These are phyloP conservation scores for Eolophus roseicapilla DNA, from an alignment of 2,113 vertebrate species.

Conservation along the genomic window DNA sequence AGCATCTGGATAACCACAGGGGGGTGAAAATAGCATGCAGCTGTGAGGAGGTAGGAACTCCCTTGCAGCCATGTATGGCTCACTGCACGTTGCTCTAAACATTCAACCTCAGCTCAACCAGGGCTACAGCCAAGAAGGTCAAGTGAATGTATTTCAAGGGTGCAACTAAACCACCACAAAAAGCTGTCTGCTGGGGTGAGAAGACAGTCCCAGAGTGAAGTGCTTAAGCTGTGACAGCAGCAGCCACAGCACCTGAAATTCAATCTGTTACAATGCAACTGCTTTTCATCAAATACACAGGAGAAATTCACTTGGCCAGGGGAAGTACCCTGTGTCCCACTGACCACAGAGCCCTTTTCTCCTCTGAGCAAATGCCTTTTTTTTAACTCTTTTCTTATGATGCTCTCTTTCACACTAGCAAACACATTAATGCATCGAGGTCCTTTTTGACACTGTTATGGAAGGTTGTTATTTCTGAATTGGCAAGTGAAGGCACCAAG, in stretches of 20 bases:
- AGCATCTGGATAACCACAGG: not conserved
- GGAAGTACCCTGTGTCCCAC: not conserved
- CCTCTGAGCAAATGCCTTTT: not conserved
- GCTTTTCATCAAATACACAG: not conserved
- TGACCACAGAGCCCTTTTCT: not conserved
- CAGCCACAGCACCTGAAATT: not conserved
- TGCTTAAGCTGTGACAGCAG: not conserved
- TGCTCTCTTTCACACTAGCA: not conserved
- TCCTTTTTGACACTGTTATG: not conserved
- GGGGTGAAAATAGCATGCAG: rapidly evolving
- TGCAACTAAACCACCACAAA: not conserved
- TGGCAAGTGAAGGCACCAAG: not conserved
- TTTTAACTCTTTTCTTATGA: not conserved
- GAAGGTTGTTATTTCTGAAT: not conserved
- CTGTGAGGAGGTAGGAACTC: not conserved
- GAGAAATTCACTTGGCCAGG: not conserved
- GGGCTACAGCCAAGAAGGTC: not conserved
- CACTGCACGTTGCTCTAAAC: not conserved
- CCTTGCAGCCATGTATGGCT: rapidly evolving
- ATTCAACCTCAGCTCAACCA: not conserved
- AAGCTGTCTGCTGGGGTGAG: not conserved
- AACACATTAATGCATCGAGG: rapidly evolving
- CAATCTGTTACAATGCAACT: not conserved
- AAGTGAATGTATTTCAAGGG: not conserved
- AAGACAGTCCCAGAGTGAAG: not conserved